Conservation (phyloP, 2,888 invertebrate genomes). For the Lumbricus terrestris region DNA sequence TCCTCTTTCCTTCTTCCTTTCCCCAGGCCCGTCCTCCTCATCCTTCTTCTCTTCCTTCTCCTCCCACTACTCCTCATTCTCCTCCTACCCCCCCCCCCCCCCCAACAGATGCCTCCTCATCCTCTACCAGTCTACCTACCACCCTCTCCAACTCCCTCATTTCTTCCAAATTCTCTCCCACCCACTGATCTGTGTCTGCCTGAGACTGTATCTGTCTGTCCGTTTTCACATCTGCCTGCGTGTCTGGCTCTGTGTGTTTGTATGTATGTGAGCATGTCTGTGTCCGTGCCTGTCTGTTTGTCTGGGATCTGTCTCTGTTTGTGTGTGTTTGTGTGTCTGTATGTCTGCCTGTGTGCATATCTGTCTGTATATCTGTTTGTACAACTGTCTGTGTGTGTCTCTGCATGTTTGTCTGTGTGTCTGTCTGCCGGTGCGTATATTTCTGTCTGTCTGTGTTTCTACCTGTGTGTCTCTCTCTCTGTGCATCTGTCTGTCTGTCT, state of each 20-base stretch:
- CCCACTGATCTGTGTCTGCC: no score
- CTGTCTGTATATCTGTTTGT: background rate
- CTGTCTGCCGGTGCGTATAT: background rate
- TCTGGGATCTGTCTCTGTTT: background rate
- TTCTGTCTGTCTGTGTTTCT: background rate
- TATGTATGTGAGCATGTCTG: background rate
- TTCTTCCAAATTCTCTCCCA: no score
- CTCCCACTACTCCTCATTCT: no score
- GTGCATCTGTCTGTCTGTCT: background rate
- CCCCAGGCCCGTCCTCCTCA: no score
- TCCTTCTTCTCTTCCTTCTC: no score
- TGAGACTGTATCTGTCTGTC: background rate
- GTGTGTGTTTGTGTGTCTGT: background rate
- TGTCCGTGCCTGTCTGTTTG: background rate
- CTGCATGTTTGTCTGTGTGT: background rate
- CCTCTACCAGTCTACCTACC: no score
- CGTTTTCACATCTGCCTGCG: background rate
- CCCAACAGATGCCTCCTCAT: no score
- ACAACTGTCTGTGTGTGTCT: background rate
- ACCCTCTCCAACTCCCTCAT: no score
- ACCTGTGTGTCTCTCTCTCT: background rate
- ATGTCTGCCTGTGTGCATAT: background rate
- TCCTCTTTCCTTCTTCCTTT: no score
- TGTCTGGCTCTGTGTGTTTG: background rate
- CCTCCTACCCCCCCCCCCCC: no score